phyloP scores from a whole-genome alignment of 1,140 invertebrate species.

The Brevipalpus yothersi region DNA sequence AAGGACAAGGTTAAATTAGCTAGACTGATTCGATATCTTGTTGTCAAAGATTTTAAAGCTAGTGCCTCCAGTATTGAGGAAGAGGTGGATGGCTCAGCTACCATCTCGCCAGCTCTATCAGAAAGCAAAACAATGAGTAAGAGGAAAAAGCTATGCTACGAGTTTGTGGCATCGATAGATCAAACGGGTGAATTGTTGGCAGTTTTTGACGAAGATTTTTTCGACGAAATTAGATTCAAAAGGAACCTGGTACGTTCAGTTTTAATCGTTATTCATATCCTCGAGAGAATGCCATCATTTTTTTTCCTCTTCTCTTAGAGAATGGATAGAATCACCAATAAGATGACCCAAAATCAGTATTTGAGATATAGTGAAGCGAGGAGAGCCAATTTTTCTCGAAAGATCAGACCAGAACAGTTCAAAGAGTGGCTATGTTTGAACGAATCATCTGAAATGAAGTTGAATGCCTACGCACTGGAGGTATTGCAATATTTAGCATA shows the following conservation, averaged over 20 bases:
- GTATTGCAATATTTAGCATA: conserved; percentile 36
- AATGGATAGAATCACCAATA: conserved; percentile 16
- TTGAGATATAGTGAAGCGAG: conserved; percentile 24
- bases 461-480: conserved; percentile 25
- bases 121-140: conserved; percentile 10
- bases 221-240: conserved; percentile 19
- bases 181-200: conserved; percentile 17
- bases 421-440: conserved; percentile 28
- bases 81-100: neutral
- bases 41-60: conserved; percentile 19
- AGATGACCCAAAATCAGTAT: conserved; percentile 18
- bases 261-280: neutral
- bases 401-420: conserved; percentile 25
- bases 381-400: conserved; percentile 23
- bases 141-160: conserved; percentile 18
- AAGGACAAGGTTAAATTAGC: conserved; percentile 32
- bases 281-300: neutral
- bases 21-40: conserved; percentile 29
- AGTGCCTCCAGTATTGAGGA: conserved; percentile 14
- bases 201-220: conserved; percentile 17
- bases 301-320: conserved; percentile 12
- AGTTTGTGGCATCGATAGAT: conserved; percentile 19
- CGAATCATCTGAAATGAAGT: conserved; percentile 16
- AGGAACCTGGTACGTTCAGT: conserved; percentile 15
- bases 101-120: neutral